These are phyloP conservation scores for Tenebrio molitor DNA, from an alignment of 1,140 invertebrate species.

Conservation along the genomic window DNA sequence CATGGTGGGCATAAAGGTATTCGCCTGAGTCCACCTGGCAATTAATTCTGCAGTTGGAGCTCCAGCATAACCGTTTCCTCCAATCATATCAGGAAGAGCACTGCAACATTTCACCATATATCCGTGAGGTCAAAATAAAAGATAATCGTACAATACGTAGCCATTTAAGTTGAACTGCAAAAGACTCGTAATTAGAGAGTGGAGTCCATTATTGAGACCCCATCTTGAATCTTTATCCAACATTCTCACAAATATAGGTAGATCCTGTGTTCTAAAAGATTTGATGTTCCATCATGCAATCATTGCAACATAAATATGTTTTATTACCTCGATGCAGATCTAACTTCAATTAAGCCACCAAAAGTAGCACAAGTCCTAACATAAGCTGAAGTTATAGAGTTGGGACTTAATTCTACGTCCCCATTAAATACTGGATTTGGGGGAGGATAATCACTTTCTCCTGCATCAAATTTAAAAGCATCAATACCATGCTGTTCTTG, in stretches of 20 bases:
- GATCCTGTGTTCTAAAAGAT: conserved; percentile 75
- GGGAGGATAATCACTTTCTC: conserved; percentile 78
- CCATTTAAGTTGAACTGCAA: conserved; percentile 87
- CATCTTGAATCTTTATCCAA: conserved; percentile 88
- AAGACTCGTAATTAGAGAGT: conserved; percentile 84
- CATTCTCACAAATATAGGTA: conserved; percentile 90
- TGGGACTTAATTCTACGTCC: conserved; percentile 70
- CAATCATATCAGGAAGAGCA: conserved; percentile 93
- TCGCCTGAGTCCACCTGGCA: conserved; percentile 90
- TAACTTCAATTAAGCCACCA: conserved; percentile 80
- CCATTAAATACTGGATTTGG: conserved; percentile 59
- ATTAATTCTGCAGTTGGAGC: conserved; percentile 81
- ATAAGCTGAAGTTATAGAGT: conserved; percentile 76
- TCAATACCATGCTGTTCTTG: conserved; percentile 78
- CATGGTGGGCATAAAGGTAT: conserved; percentile 87
- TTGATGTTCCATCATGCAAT: background rate
- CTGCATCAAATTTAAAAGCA: conserved; percentile 95
- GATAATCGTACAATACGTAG: conserved; percentile 74
- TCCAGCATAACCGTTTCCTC: conserved; percentile 84
- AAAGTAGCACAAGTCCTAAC: conserved; percentile 75
- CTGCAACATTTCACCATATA: too few relatives aligned
- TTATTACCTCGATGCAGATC: conserved; percentile 67
- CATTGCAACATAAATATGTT: conserved; percentile 58
- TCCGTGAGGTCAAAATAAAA: conserved; percentile 18
- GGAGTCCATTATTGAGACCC: conserved; percentile 83